phyloP scores from a whole-genome alignment of 2,888 invertebrate species.

The Byasa hedistus region DNA sequence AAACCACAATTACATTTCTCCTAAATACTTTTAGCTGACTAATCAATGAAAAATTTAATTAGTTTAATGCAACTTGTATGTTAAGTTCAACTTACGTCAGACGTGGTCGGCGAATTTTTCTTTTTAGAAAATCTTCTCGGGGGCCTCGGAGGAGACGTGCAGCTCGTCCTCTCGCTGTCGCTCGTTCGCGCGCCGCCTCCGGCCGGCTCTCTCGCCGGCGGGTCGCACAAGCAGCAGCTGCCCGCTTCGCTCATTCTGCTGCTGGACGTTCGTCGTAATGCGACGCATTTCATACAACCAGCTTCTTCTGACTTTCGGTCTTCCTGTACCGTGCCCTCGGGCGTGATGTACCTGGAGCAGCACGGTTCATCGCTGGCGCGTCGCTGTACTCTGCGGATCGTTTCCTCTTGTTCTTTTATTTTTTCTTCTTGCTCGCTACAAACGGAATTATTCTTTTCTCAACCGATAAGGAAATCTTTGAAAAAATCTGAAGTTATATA shows the following conservation, averaged over 20 bases:
- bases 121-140: constrained; percentile 46
- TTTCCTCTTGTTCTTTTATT: constrained; percentile 50
- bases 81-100: constrained; percentile 36
- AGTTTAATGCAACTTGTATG: too few relatives aligned
- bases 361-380: constrained; percentile 33
- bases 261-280: constrained; percentile 32
- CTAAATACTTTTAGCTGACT: too few relatives aligned
- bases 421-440: constrained; percentile 53
- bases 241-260: constrained; percentile 44
- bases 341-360: constrained; percentile 34
- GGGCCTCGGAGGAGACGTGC: constrained; percentile 49
- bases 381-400: constrained; percentile 43
- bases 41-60: too few relatives aligned
- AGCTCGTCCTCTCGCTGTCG: constrained; percentile 45
- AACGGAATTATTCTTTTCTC: constrained; percentile 10
- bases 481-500: too few relatives aligned
- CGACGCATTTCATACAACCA: constrained; percentile 34
- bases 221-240: constrained; percentile 39
- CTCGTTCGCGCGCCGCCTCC: constrained; percentile 34
- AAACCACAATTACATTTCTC: too few relatives aligned
- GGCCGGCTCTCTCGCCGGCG: neutral
- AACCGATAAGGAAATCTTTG: too few relatives aligned
- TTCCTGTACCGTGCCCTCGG: constrained; percentile 36
- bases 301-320: constrained; percentile 35
- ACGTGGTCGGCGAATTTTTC: constrained; percentile 40